Evolutionary conservation across 2,797 vertebrate genomes (phyloP).

Genomic region (Onychomys torridus): DNA sequence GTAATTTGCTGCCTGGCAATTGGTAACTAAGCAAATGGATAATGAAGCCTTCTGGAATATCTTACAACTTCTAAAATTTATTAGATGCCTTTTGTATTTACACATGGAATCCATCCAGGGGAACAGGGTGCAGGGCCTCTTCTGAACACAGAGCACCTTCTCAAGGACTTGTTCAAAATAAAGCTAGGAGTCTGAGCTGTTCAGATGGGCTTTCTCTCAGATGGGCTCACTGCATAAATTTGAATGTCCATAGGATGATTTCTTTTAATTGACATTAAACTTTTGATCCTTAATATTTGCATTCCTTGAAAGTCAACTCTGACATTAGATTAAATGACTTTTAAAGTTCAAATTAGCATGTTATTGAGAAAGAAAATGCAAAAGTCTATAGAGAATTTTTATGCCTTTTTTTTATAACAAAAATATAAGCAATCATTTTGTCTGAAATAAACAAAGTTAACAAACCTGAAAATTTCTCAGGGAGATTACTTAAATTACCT

Average conservation of each 20-base stretch:
- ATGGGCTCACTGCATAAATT: not conserved
- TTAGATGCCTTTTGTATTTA: not conserved
- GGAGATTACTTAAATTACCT: constrained; percentile 42
- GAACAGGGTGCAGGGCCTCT: not conserved
- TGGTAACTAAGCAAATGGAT: not conserved
- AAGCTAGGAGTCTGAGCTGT: no score
- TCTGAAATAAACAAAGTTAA: constrained; percentile 13
- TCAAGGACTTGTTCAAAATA: not conserved
- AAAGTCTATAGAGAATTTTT: not conserved
- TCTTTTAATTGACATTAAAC: not conserved
- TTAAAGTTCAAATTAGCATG: constrained; percentile 18
- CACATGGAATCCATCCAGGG: not conserved
- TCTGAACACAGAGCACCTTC: not conserved
- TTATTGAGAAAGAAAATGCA: not conserved
- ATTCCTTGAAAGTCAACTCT: not conserved
- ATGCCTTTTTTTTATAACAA: not conserved
- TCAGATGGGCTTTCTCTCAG: no score
- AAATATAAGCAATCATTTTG: constrained; percentile 8
- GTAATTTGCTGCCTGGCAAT: not conserved
- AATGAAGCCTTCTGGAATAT: not conserved
- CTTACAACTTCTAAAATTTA: not conserved
- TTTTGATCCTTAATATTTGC: not conserved
- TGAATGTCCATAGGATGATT: not conserved
- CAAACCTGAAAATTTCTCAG: not conserved
- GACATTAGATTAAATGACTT: not conserved